Evolutionary conservation across 2,888 invertebrate species (phyloP).

Genomic region (Drosophila sordidula): DNA sequence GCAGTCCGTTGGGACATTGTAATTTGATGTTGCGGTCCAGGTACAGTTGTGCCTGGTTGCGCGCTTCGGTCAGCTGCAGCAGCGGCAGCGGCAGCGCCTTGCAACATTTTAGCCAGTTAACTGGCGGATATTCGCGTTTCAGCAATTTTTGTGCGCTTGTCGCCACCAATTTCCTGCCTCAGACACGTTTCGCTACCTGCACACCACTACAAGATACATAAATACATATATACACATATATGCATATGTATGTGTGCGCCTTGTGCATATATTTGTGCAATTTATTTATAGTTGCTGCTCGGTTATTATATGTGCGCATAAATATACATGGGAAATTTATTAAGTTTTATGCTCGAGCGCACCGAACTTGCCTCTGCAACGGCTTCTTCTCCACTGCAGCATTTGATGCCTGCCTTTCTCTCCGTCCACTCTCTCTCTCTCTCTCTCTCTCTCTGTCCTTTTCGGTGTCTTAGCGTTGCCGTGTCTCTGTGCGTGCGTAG

Average conservation of each 20-base stretch:
- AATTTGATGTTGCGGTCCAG: conserved; percentile 69
- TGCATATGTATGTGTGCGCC: background rate
- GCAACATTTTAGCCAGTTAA: conserved; percentile 35
- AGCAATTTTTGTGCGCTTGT: conserved; percentile 40
- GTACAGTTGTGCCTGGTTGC: conserved; percentile 43
- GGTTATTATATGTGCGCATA: conserved; percentile 72
- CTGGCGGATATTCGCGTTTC: conserved; percentile 29
- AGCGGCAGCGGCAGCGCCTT: background rate
- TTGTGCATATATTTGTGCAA: conserved; percentile 39
- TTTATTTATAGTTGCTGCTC: conserved; percentile 52
- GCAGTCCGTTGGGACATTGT: conserved; percentile 43
- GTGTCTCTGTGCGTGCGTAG: conserved; percentile 26
- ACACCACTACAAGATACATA: background rate
- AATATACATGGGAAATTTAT: conserved; percentile 72
- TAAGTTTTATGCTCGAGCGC: conserved; percentile 67
- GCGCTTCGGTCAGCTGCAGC: conserved; percentile 46
- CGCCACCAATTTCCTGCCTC: conserved; percentile 59
- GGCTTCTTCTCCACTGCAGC: conserved; percentile 2
- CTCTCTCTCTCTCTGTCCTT: background rate
- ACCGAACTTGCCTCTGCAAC: conserved; percentile 50
- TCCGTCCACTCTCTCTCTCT: background rate
- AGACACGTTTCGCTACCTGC: conserved; percentile 7
- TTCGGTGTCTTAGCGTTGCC: background rate
- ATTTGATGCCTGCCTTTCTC: conserved; percentile 8
- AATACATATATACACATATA: background rate